Conservation (phyloP, 53 echinoderm and acorn worm species). For the Luidia sarsii region DNA sequence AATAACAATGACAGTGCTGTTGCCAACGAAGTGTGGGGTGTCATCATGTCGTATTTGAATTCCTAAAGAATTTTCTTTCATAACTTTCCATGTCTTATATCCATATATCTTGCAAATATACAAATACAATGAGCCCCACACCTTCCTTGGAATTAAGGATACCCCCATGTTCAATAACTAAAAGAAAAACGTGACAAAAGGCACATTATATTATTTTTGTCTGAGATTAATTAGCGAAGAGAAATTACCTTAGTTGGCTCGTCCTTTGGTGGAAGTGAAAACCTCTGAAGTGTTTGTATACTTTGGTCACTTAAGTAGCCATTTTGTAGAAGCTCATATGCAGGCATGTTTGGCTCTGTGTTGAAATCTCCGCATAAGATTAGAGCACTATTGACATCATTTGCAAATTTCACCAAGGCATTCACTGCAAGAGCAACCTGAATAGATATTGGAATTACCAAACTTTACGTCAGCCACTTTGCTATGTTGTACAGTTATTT, state of each 20-base stretch:
- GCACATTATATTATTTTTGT: no score
- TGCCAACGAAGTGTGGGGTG: no score
- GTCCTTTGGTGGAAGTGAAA: background rate
- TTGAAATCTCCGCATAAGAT: conserved; percentile 91
- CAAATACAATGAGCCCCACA: no score
- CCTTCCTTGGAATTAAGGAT: no score
- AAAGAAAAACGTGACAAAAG: no score
- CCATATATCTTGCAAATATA: no score
- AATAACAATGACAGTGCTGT: no score
- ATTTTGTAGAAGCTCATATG: conserved; percentile 73
- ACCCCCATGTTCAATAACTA: no score
- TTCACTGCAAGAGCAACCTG: conserved; percentile 28
- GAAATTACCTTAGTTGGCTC: background rate
- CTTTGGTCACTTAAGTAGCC: conserved; percentile 50
- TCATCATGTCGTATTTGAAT: no score
- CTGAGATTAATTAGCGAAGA: no score
- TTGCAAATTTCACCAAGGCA: background rate
- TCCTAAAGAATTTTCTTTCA: no score
- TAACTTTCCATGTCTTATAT: no score
- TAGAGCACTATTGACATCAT: conserved; percentile 45
- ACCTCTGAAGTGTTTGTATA: conserved; percentile 29
- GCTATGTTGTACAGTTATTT: background rate
- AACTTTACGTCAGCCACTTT: background rate
- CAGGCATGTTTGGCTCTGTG: conserved; percentile 78
- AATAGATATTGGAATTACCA: background rate